phyloP scores from a whole-genome alignment of 1,140 invertebrate species.

The Drosophila asahinai region DNA sequence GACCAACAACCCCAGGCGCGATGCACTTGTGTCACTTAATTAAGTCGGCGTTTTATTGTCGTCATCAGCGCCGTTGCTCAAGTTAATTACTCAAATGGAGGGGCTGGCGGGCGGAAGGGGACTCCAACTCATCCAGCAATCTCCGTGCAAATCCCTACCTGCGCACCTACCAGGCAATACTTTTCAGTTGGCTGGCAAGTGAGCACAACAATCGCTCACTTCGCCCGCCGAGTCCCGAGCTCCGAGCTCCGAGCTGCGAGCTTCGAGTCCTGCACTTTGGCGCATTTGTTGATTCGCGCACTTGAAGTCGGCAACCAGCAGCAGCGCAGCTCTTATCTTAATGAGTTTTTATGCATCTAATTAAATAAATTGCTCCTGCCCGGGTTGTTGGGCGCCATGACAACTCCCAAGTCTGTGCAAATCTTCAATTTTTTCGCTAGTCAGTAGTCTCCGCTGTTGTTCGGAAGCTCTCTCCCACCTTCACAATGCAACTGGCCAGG shows the following conservation, averaged over 20 bases:
- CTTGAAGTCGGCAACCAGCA: constrained; percentile 53
- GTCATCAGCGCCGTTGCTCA: constrained; percentile 65
- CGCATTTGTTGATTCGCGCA: constrained; percentile 82
- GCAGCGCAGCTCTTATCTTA: constrained; percentile 77
- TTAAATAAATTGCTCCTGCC: constrained; percentile 82
- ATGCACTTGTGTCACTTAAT: constrained; percentile 81
- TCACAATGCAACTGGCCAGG: constrained; percentile 35
- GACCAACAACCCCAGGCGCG: constrained; percentile 17
- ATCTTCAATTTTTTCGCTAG: constrained; percentile 37
- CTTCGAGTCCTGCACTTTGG: constrained; percentile 65
- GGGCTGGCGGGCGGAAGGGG: not conserved
- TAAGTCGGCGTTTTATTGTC: constrained; percentile 79
- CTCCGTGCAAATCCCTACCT: constrained; percentile 36
- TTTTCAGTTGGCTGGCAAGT: constrained; percentile 72
- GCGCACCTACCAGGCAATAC: constrained; percentile 52
- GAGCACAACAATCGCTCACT: constrained; percentile 78
- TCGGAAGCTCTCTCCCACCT: constrained; percentile 5
- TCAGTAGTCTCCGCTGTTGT: constrained; percentile 3
- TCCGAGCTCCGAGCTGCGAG: too few species aligned
- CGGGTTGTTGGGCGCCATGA: constrained; percentile 60
- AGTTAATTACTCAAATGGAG: constrained; percentile 73
- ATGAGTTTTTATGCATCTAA: constrained; percentile 84
- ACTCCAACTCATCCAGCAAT: constrained; percentile 26
- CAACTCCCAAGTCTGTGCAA: constrained; percentile 55
- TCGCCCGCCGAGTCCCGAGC: constrained; percentile 1